These are phyloP conservation scores for Marmota flaviventris DNA, from an alignment of 2,113 vertebrate genomes.

Conservation along the genomic window DNA sequence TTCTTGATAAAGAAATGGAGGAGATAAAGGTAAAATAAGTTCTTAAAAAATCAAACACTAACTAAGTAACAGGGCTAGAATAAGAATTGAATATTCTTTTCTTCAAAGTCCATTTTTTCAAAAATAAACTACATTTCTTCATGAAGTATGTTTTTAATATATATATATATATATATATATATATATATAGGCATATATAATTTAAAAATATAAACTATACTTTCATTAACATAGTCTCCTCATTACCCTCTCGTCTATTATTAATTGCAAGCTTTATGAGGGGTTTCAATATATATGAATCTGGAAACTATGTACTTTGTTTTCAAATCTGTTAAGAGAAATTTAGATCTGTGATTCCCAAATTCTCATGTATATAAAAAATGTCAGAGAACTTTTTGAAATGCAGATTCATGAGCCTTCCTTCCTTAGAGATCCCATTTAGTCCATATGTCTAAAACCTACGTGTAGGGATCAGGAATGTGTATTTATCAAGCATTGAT, in stretches of 20 bases:
- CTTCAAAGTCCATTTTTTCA: background rate
- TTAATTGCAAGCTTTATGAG: background rate
- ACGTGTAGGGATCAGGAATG: background rate
- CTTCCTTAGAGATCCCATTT: background rate
- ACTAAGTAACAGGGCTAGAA: background rate
- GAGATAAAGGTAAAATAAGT: background rate
- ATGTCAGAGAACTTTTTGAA: background rate
- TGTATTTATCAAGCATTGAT: background rate
- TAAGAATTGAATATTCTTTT: background rate
- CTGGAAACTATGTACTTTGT: background rate
- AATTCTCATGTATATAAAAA: background rate
- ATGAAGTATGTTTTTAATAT: no score
- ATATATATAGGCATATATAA: background rate
- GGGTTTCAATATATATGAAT: background rate
- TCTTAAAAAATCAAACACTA: background rate
- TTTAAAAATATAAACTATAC: background rate
- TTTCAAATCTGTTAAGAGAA: background rate
- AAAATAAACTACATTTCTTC: background rate
- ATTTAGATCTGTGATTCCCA: background rate
- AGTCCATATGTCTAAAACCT: background rate
- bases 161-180: background rate
- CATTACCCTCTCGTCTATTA: background rate
- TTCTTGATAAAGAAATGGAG: constrained; percentile 1
- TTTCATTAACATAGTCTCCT: background rate
- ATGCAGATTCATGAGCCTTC: background rate